Evolutionary conservation across 1,140 invertebrate species (phyloP), one percentile per base, ranked within the genome.

Genomic region (Cydia pomonella): DNA sequence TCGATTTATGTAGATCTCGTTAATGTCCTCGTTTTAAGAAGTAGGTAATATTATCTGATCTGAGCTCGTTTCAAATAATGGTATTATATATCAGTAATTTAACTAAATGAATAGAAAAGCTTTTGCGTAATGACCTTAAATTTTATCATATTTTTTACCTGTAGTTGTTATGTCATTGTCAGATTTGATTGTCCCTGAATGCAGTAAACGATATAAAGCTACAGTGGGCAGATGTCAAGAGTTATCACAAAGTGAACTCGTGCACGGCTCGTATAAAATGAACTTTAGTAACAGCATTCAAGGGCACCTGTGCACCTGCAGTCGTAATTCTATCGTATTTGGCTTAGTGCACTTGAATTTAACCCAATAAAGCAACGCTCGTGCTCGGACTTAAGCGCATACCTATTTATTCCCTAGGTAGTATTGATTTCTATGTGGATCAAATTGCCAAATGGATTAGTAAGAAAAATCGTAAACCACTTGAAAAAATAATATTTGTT

Each of bases 1-100:
- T 59, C 53, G 21, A 59, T 59, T 59, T 59, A 59, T 59, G 53
- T 9, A 59, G 21, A 59, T 59, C 21, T 59, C 21, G 53, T 59
- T 59, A 23, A 59, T n/a, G n/a, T n/a, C n/a, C n/a, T n/a, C 29
- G 5, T 29, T 5, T 29, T 29, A 29, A 29, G 29, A 2, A 29
- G 0, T n/a, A n/a, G n/a, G n/a, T 29, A 29, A 29, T 29, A 29
- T 29, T 29, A 29, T 29, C 29, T 29, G 0, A 29, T 29, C 29
- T 29, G 0, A 29, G 29, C 29, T 29, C 5, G 29, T 29, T 29
- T 29, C 29, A 0, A 5, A 29, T 29, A 3, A 29, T 29, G 29
- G 29, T 29, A 29, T 29, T 5, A 3, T 29, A 2, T 2, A 5
- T 3, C 29, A n/a, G n/a, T n/a, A n/a, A n/a, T n/a, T n/a, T n/a